phyloP scores from a whole-genome alignment of 2,797 vertebrate genomes.

The Enoplosus armatus region DNA sequence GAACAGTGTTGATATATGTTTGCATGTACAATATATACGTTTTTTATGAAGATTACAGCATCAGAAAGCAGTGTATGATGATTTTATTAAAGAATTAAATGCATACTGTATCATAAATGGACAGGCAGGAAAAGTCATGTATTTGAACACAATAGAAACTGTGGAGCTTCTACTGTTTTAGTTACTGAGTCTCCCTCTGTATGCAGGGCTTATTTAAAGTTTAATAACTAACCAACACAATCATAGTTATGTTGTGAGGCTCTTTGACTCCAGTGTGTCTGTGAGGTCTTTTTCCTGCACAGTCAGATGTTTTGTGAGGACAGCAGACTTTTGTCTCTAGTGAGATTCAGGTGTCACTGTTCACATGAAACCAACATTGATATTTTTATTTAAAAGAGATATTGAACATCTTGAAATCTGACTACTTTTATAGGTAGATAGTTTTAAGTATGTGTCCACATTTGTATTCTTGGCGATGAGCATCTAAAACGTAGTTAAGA shows the following conservation, averaged over 20 bases:
- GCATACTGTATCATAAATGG: background rate
- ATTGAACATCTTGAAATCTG: background rate
- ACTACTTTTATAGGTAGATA: background rate
- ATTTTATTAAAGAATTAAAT: background rate
- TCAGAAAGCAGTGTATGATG: background rate
- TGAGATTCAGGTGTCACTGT: background rate
- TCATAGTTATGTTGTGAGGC: background rate
- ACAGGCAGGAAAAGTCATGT: background rate
- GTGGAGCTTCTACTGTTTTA: background rate
- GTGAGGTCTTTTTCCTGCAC: background rate
- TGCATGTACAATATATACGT: background rate
- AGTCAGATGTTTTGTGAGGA: background rate
- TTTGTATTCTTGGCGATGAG: background rate
- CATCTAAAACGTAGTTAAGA: background rate
- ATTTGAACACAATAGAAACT: background rate
- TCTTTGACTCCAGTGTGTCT: background rate
- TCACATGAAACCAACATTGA: background rate
- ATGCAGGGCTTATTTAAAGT: background rate
- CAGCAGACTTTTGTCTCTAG: background rate
- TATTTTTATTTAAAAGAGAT: background rate
- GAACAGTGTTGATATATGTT: background rate
- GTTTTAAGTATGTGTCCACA: background rate
- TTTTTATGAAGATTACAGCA: background rate
- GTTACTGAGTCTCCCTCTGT: background rate
- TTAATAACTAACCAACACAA: background rate